These are phyloP conservation scores for Acanthosoma haemorrhoidale DNA, from an alignment of 2,888 invertebrate genomes.

Conservation along the genomic window DNA sequence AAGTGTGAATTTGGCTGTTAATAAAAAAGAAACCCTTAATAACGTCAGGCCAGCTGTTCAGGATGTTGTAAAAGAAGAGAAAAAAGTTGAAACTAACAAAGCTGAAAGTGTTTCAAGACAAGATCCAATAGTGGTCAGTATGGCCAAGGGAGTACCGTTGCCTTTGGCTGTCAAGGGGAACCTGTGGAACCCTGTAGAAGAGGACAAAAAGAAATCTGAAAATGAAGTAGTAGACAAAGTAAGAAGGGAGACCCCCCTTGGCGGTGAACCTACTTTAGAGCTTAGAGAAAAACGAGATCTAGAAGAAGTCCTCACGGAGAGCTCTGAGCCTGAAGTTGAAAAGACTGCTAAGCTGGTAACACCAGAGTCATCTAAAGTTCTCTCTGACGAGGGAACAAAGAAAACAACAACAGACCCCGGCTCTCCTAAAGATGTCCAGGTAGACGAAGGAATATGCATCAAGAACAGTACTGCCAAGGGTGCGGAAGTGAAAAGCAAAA, in stretches of 20 bases:
- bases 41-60: neutral
- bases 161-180: constrained; percentile 36
- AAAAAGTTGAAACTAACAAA: neutral
- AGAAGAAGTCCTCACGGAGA: constrained; percentile 21
- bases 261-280: constrained; percentile 31
- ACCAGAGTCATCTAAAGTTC: neutral
- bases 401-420: neutral
- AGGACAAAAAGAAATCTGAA: neutral
- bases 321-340: neutral
- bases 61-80: neutral
- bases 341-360: neutral
- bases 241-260: constrained; percentile 40
- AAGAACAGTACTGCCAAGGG: neutral
- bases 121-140: constrained; percentile 12
- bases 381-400: too few species aligned
- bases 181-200: constrained; percentile 13
- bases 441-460: neutral
- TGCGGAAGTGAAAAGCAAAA: neutral
- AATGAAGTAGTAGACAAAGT: constrained; percentile 29
- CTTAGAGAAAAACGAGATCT: constrained; percentile 41
- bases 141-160: constrained; percentile 38
- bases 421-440: neutral
- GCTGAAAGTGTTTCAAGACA: neutral
- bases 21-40: neutral
- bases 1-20: neutral